phyloP scores from a whole-genome alignment of 2,888 invertebrate species.

The Cerastoderma edule region DNA sequence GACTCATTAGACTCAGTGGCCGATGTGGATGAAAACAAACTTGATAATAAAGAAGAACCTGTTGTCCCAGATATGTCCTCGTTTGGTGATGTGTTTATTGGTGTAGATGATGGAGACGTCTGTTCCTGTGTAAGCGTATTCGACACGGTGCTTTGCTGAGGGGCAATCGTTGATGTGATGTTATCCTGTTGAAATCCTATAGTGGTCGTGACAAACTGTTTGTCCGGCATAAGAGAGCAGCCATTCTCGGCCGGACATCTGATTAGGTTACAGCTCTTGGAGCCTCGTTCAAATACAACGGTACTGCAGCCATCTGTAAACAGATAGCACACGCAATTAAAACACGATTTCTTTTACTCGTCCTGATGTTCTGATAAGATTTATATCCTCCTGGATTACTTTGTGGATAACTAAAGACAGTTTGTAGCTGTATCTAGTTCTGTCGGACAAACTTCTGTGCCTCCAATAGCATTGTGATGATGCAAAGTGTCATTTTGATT shows the following conservation, averaged over 20 bases:
- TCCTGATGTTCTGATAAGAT: too few relatives aligned
- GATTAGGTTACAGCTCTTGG: background rate
- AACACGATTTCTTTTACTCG: too few relatives aligned
- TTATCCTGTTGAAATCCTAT: background rate
- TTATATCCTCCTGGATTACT: too few relatives aligned
- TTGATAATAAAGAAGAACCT: background rate
- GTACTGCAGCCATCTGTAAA: slow-evolving; percentile 11
- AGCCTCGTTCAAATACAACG: background rate
- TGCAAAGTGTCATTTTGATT: too few relatives aligned
- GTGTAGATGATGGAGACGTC: background rate
- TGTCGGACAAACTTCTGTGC: too few relatives aligned
- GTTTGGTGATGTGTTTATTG: background rate
- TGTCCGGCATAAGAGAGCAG: background rate
- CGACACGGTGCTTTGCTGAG: background rate
- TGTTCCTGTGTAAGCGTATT: background rate
- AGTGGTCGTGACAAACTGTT: background rate
- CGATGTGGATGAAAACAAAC: background rate
- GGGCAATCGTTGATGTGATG: background rate
- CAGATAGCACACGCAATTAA: background rate
- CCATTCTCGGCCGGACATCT: background rate
- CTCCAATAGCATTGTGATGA: too few relatives aligned
- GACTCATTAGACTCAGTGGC: too few relatives aligned
- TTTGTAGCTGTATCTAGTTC: too few relatives aligned
- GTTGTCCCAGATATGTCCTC: background rate
- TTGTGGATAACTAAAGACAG: too few relatives aligned